Percentiles rank a stretch among this genome's conserved stretches.
phyloP scores from a whole-genome alignment of 1,140 invertebrate genomes.

The Bursaphelenchus mucronatus region DNA sequence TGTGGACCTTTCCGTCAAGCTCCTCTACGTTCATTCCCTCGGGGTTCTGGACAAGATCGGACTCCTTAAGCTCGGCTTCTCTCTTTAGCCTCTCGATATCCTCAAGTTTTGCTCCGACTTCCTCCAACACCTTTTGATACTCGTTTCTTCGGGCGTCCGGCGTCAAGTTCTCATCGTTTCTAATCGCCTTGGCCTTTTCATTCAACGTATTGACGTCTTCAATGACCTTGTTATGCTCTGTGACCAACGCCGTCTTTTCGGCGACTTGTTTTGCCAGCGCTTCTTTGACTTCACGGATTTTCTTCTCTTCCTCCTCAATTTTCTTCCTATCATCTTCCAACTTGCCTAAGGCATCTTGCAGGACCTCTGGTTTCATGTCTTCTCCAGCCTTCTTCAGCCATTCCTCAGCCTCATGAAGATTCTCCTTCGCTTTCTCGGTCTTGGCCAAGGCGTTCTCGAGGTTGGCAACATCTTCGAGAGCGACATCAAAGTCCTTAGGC shows the following conservation, averaged over 20 bases:
- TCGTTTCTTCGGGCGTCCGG: neutral
- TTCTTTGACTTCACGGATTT: neutral
- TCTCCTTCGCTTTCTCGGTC: neutral
- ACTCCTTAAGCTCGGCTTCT: conserved; percentile 12
- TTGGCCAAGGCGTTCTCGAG: no score
- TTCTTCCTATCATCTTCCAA: neutral
- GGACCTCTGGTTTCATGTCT: conserved; percentile 3
- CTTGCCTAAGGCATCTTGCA: neutral
- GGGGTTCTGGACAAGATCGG: conserved; percentile 1
- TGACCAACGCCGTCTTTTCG: neutral
- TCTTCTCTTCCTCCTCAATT: neutral
- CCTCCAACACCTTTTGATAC: neutral
- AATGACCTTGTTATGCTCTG: conserved; percentile 11
- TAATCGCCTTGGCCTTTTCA: conserved; percentile 1
- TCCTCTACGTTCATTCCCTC: conserved; percentile 9
- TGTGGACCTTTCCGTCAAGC: neutral
- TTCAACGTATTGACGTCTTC: conserved; percentile 6
- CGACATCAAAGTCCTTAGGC: no score
- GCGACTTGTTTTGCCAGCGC: neutral
- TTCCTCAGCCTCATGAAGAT: conserved; percentile 16
- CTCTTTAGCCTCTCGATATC: neutral
- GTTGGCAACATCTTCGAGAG: no score
- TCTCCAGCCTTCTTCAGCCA: neutral
- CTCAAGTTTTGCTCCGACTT: neutral
- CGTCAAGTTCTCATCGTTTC: neutral